phyloP scores from a whole-genome alignment of 2,113 vertebrate genomes.

The Mus spicilegus region DNA sequence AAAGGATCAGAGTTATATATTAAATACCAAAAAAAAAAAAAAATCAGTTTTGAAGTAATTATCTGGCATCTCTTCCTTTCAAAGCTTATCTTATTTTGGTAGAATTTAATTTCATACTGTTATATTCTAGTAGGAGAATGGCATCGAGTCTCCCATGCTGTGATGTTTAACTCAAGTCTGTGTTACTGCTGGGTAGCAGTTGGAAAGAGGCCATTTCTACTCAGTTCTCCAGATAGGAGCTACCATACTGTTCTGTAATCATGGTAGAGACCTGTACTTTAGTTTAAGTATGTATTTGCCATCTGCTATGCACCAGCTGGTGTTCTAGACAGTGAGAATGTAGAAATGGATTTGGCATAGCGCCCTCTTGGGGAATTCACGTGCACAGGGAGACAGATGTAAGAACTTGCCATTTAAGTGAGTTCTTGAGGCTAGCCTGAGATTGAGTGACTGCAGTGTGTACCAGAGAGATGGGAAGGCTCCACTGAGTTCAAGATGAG shows the following conservation, averaged over 20 bases:
- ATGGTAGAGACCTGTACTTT: background rate
- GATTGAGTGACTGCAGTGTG: accelerated
- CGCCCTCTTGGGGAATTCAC: background rate
- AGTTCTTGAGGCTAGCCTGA: background rate
- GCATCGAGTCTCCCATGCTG: background rate
- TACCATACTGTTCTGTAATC: background rate
- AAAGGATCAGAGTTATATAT: conserved; percentile 12
- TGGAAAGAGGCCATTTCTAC: background rate
- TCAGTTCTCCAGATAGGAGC: background rate
- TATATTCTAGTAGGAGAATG: background rate
- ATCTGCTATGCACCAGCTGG: background rate
- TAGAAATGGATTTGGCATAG: background rate
- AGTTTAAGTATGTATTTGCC: background rate
- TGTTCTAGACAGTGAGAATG: background rate
- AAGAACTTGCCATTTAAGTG: background rate
- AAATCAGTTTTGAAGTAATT: background rate
- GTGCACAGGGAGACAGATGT: background rate
- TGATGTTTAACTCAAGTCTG: too few relatives aligned
- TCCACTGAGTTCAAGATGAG: background rate
- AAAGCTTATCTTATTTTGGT: background rate
- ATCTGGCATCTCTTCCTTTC: background rate
- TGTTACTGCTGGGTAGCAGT: background rate
- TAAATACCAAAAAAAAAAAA: background rate
- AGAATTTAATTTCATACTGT: conserved; percentile 47
- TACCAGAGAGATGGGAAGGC: background rate